Base-by-base conservation (phyloP, 2,797 vertebrate genomes). In the Coranthus polyacanthus region DNA sequence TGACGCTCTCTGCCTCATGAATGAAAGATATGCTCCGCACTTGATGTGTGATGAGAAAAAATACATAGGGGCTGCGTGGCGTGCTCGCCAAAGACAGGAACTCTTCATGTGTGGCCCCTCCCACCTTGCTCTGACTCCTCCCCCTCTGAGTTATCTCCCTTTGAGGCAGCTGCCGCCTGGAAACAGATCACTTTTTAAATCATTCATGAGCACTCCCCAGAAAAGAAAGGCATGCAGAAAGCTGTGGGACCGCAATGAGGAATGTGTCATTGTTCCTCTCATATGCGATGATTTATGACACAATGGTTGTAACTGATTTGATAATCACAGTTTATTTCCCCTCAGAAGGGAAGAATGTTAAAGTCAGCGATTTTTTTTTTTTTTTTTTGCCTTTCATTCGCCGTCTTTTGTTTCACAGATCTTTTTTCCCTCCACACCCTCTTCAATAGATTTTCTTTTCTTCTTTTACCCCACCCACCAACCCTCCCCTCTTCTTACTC, bases 291-390 rank as follows among this genome's bases (percentile, higher is more conserved):
- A 93, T 93, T 94, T 93, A 92, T 92, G 91, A 87, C 86, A 85
- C 78, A 51, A 75, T 64, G 79, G 76, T 83, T 86, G 87, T 86
- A 86, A 90, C 88, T 88, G 92, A 93, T 93, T 93, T 93, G 89
- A 94, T 93, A 91, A 93, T 93, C 91, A 83, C 79, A 81, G 86
- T 92, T 91, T 91, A 90, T 91, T 89, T 84, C 82, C 75, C 78
- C 81, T 87, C 78, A 63, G 62, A 84, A 77, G 75, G 67, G 75
- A 56, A 70, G 68, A 86, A 90, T 82, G 84, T 85, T 85, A 77
- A 86, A 89, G 89, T 93, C 90, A 93, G 93, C 93, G 6, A 58
- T 88, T 69, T 72, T 87, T 88, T 73, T 76, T 59, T 77, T 85
- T 85, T 84, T 88, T 69, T 72, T 87, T 88, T 73, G 78, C 61